Base-by-base conservation (phyloP, 53 echinoderm and acorn worm genomes). In the Apostichopus leukothele region DNA sequence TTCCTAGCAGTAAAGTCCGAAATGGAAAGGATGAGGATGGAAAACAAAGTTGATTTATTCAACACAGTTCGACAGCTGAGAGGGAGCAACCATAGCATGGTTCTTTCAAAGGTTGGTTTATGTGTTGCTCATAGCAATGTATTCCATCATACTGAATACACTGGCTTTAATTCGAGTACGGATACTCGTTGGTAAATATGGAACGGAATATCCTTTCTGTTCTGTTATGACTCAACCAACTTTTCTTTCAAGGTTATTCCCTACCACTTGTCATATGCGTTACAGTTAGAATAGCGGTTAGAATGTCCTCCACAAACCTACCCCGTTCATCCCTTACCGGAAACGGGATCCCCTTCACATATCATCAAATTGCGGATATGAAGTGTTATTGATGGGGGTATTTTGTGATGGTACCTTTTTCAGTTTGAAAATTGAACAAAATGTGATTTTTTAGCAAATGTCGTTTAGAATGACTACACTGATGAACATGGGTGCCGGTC, bases 61-160 rank as follows among this genome's bases (percentile, higher is more conserved):
- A 53, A 79, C 50, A 79, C 79, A 39, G 79, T 79, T 0, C 39
- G 79, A 4, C 79, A 79, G 53, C 54, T 79, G 51, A 79, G 79
- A 79, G 52, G 79, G 54, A 79, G 79, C 52, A 79, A 51, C n/a
- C 79, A 27, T 52, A 39, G 18, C 51, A 39, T 79, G 51, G 79
- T 79, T 26, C 51, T 52, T 16, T 52, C 79, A 79, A 53, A 53
- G 79, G 79, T 79, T 63, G 11, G 63, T 16, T 63, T 63, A 13
- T 7, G 16, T 63, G 4, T 63, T 63, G 11, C 39, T 39, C 39
- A 3, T 39, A 39, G 39, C 39, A 39, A 39, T 39, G 39, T 39
- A 39, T 39, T 39, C 3, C 39, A 39, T 3, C 3, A 3, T 39
- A 39, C 39, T 39, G 39, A 39, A 39, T 39, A 39, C 39, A 39